Base-by-base conservation (phyloP, 2,797 vertebrate species). In the Lagocephalus sceleratus region DNA sequence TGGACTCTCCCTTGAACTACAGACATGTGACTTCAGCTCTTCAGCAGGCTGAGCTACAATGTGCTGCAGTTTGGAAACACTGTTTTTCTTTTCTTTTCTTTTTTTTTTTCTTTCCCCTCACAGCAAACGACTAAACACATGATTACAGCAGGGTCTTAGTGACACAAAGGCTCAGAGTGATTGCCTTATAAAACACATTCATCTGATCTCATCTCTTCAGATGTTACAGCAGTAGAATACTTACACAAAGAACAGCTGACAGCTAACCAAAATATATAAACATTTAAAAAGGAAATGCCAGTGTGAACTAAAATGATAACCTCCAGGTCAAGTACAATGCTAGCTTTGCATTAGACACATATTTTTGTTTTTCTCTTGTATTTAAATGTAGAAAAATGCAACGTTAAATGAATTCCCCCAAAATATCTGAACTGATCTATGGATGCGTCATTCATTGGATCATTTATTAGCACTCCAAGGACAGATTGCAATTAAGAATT, bases 101-200 rank as follows among this genome's bases (percentile, higher is more conserved):
- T 17, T 45, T 47, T 57, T 3, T 39, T 65, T 54, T 45, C 45
- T 57, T 3, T 39, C 63, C 51, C 59, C 10, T 53, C 47, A 52
- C 53, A 58, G 57, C 6, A 5, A 50, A 63, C 43, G 19, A 25
- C 50, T 32, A 20, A 60, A 50, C 47, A 56, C 47, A 10, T 17
- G 15, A 39, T 39, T 62, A 25, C 19, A 39, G 8, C 25, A 57
- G 20, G n/a, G 25, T 32, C 54, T 60, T 60, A 55, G 63, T 58
- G 45, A 71, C n/a, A 60, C 51, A 49, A 10, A 66, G 60, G 67
- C 54, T 70, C 57, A 25, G 19, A 14, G 20, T 57, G 71, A 83
- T 62, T 6, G 51, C 47, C 68, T 77, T 79, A 78, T 6, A 83
- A 87, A 87, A 85, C 78, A 85, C 82, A 87, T 84, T 87, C 85